Percentiles rank a stretch among this genome's conserved stretches.
Conservation (phyloP, 2,113 vertebrate genomes). For the Tursiops truncatus region DNA sequence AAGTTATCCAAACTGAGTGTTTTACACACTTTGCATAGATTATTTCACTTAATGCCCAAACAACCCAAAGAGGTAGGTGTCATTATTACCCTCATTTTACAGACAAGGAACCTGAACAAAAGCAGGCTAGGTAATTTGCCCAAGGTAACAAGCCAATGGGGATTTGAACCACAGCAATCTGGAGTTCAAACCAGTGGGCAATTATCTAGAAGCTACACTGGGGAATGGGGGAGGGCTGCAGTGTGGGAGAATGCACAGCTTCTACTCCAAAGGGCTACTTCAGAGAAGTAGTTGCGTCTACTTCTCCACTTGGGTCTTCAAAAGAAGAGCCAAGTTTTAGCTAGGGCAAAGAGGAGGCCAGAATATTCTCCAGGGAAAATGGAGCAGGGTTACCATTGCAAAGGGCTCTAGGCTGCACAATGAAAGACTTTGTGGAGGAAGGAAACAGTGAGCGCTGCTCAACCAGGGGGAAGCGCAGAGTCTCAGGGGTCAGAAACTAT, state of each 20-base stretch:
- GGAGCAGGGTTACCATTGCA: neutral
- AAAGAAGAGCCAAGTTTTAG: neutral
- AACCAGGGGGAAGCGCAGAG: no score
- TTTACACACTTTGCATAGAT: neutral
- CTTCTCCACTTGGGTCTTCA: neutral
- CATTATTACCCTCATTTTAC: neutral
- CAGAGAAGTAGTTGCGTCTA: neutral
- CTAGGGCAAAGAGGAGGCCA: neutral
- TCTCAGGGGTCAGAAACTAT: neutral
- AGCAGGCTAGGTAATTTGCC: neutral
- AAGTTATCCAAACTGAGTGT: neutral
- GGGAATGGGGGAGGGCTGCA: neutral
- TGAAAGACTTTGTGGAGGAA: neutral
- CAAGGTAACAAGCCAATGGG: neutral
- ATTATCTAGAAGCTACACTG: neutral
- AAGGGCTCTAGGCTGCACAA: neutral
- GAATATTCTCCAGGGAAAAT: neutral
- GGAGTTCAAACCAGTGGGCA: neutral
- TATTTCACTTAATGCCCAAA: neutral
- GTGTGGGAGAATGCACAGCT: rapidly evolving
- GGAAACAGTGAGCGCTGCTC: neutral
- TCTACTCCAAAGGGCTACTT: neutral
- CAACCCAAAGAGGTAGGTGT: neutral
- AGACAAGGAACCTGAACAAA: neutral
- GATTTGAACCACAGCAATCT: neutral